These are phyloP conservation scores for Arrhamphus sclerolepis DNA, from an alignment of 2,797 vertebrate genomes.

Conservation along the genomic window DNA sequence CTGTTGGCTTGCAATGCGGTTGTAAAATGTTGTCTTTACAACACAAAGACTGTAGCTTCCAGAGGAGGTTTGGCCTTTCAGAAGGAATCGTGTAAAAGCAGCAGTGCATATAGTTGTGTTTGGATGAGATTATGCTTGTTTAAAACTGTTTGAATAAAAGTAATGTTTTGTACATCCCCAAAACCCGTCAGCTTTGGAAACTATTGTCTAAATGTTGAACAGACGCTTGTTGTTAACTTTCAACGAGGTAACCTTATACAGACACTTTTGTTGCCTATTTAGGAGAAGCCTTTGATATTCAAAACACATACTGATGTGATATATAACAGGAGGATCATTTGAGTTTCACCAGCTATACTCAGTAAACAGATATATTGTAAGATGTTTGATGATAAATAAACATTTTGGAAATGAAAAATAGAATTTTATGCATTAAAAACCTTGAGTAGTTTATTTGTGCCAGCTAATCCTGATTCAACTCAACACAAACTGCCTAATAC, in stretches of 20 bases:
- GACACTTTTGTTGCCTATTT: not conserved
- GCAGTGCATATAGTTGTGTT: not conserved
- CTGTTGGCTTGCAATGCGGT: constrained; percentile 33
- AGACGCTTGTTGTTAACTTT: not conserved
- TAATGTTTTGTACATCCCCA: no score
- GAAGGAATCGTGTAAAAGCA: constrained; percentile 5
- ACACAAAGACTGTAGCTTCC: constrained; percentile 24
- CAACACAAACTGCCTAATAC: constrained; percentile 7
- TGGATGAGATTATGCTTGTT: not conserved
- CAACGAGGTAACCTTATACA: constrained; percentile 6
- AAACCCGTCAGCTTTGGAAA: constrained; percentile 12
- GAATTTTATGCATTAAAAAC: not conserved
- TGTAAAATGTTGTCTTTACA: constrained; percentile 32
- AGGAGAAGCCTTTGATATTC: not conserved
- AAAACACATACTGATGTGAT: constrained; percentile 2
- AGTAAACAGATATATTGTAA: no score
- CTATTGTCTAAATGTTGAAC: not conserved
- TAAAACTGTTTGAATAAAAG: not conserved
- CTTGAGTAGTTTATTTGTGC: not conserved
- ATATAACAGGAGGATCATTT: no score
- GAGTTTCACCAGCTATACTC: no score
- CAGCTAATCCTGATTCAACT: no score
- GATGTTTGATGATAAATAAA: not conserved
- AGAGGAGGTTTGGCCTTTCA: constrained; percentile 17
- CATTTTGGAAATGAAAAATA: not conserved